Evolutionary conservation across 2,888 invertebrate species (phyloP), one percentile per base, ranked within the genome.

Genomic region (Pachydiplax longipennis): DNA sequence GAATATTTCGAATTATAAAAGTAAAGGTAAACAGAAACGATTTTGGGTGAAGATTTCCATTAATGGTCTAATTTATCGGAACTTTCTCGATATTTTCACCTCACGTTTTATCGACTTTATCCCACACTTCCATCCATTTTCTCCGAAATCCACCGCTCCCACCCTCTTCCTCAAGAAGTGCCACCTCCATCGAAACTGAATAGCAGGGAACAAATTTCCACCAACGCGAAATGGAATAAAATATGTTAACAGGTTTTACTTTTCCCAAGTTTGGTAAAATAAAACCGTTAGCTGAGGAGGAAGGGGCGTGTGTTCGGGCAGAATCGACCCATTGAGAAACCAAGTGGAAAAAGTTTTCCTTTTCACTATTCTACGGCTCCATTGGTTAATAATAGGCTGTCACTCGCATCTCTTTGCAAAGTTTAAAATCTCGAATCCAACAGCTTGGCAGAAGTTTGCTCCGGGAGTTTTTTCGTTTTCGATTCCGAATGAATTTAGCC

Each of bases 241-340:
- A 82, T 22, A 81, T 48, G 82, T 48, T 82, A 82, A 82, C 48
- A 82, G 48, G 40, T 82, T 82, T 82, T 82, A 82, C 82, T 48
- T 82, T 82, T 48, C 82, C 82, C 13, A 48, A 82, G 82, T 82
- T 82, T 25, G 82, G 82, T 48, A n/a, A 82, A 82, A 82, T 82
- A 82, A 82, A 82, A 82, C 82, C 48, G 82, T 82, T 82, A 37
- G 10, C 82, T 25, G 22, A 8, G n/a, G n/a, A 22, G 48, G 25
- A 5, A 44, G 44, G 44, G 44, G n/a, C n/a, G 65, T 13, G 65
- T 65, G 18, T 25, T n/a, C 10, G n/a, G 31, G 25, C 25, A 73
- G 22, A 73, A 25, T 73, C 73, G 73, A 73, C 31, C 73, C 12
- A 31, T 73, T 31, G 73, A 25, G 25, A 73, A 73, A 73, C 73